phyloP scores from a whole-genome alignment of 1,140 invertebrate genomes.

The Bicyclus anynana region DNA sequence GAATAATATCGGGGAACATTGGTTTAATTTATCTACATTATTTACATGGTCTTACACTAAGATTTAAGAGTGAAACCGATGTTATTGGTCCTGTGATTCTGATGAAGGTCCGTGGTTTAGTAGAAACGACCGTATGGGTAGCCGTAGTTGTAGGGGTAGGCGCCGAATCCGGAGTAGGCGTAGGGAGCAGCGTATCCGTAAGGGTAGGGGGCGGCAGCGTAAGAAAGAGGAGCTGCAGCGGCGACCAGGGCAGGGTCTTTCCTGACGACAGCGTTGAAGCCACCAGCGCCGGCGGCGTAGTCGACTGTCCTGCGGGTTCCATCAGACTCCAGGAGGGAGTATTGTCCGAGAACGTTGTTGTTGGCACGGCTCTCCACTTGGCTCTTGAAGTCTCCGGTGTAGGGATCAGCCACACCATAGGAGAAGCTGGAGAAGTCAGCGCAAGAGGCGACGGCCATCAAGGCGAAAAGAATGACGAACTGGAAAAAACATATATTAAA shows the following conservation, averaged over 20 bases:
- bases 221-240: conserved; percentile 7
- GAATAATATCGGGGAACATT: conserved; percentile 6
- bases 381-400: conserved; percentile 75
- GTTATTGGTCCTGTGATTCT: conserved; percentile 5
- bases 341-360: conserved; percentile 77
- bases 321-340: conserved; percentile 71
- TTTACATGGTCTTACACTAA: conserved; percentile 30
- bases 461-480: conserved; percentile 46
- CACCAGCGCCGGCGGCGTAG: conserved; percentile 64
- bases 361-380: conserved; percentile 71
- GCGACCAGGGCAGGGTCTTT: conserved; percentile 50
- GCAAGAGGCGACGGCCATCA: conserved; percentile 38
- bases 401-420: conserved; percentile 71
- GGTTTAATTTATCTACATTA: conserved; percentile 32
- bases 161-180: conserved; percentile 20
- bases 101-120: conserved; percentile 8
- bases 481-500: conserved; percentile 27
- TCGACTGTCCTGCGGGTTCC: conserved; percentile 72
- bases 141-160: conserved; percentile 27
- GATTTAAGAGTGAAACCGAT: conserved; percentile 6
- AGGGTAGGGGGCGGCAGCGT: conserved; percentile 5
- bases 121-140: conserved; percentile 26
- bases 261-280: conserved; percentile 70
- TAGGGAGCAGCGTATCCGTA: conserved; percentile 7
- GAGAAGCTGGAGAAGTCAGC: conserved; percentile 50